These are phyloP conservation scores for Melipona beecheii DNA, from an alignment of 2,888 invertebrate species.

Conservation along the genomic window DNA sequence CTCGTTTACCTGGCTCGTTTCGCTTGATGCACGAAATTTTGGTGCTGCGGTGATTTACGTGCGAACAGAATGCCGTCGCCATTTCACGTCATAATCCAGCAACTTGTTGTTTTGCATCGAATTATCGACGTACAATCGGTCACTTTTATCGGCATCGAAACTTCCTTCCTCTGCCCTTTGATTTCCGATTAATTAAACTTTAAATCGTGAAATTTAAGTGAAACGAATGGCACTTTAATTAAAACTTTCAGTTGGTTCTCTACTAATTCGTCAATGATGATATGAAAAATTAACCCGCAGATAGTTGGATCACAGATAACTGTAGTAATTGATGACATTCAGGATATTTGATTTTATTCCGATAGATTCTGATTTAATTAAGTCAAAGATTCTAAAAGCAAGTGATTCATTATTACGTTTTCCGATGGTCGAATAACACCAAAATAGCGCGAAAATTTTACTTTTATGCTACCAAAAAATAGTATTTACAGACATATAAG, in stretches of 20 bases:
- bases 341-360: too few relatives aligned
- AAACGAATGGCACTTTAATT: too few relatives aligned
- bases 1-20: slow-evolving; percentile 36
- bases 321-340: too few relatives aligned
- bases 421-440: too few relatives aligned
- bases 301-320: too few relatives aligned
- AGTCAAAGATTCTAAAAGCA: too few relatives aligned
- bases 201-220: neutral
- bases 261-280: neutral
- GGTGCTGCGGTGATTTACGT: neutral
- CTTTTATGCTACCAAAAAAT: neutral
- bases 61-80: neutral
- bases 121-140: neutral
- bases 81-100: neutral
- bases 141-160: neutral
- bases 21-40: slow-evolving; percentile 5
- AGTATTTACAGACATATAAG: neutral
- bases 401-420: too few relatives aligned
- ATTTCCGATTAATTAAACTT: neutral
- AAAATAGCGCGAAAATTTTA: too few relatives aligned
- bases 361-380: too few relatives aligned
- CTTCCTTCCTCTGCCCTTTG: too few relatives aligned
- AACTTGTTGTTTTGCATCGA: neutral
- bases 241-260: neutral
- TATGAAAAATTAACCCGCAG: too few relatives aligned